phyloP scores from a whole-genome alignment of 1,140 invertebrate genomes.

The Marisa cornuarietis region DNA sequence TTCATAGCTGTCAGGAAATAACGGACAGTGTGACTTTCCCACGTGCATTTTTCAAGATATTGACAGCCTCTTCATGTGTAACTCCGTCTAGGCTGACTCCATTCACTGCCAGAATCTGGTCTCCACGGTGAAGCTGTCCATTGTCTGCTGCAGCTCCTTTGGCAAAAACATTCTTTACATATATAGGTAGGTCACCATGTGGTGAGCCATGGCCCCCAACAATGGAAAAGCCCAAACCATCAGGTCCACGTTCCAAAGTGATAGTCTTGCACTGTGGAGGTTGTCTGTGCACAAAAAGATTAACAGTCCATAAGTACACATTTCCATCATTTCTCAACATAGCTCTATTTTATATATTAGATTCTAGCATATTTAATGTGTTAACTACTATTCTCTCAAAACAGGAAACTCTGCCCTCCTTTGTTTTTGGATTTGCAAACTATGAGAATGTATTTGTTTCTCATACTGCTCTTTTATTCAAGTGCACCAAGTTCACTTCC shows the following conservation, averaged over 20 bases:
- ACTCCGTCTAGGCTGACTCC: conserved; percentile 69
- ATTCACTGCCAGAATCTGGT: conserved; percentile 72
- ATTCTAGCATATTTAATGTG: background rate
- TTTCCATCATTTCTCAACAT: background rate
- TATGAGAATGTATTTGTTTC: no score
- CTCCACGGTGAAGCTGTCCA: conserved; percentile 73
- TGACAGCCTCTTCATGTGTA: conserved; percentile 73
- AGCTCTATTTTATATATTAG: no score
- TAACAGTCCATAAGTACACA: background rate
- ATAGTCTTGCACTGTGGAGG: conserved; percentile 67
- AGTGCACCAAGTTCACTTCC: no score
- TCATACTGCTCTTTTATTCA: no score
- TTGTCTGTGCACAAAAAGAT: conserved; percentile 41
- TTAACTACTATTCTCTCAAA: background rate
- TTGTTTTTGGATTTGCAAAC: no score
- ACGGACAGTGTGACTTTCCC: conserved; percentile 72
- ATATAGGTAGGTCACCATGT: conserved; percentile 81
- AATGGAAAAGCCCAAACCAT: conserved; percentile 82
- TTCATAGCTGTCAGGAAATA: conserved; percentile 41
- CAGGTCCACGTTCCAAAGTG: conserved; percentile 76
- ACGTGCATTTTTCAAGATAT: conserved; percentile 70
- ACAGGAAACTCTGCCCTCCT: background rate
- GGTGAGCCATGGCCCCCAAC: conserved; percentile 82
- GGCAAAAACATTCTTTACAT: conserved; percentile 84
- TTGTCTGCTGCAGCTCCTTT: conserved; percentile 78